Evolutionary conservation across 2,888 invertebrate genomes (phyloP), one percentile per base, ranked within the genome.

Genomic region (Pseudolycoriella hygida): DNA sequence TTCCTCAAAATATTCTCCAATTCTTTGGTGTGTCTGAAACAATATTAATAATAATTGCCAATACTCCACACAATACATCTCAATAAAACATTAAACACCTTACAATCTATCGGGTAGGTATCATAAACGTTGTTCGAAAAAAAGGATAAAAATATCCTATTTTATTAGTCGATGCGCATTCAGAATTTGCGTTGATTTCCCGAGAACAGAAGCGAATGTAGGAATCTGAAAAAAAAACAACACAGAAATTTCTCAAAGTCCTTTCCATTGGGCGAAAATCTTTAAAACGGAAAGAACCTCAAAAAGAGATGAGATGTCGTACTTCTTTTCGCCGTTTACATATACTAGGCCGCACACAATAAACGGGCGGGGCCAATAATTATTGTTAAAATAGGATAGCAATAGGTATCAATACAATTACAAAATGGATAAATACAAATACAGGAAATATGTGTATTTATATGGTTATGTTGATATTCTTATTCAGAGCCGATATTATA

Each of bases 351-450:
- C 25, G 25, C 46, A 46, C 25, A 25, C 42, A 46, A 39, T 43
- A 43, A 46, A 46, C 38, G 42, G 46, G 46, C 46, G 46, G 42
- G 39, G 46, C 46, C 42, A 43, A 46, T 46, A 42, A 46, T 46
- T 41, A 40, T 45, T 45, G 42, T 46, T 32, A 43, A 46, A 46
- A 42, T 46, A 39, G 46, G 46, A 46, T 46, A 46, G 46, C 42
- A 39, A 46, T 46, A 46, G 42, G 25, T 46, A 46, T 42, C 42
- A 42, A 46, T 42, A 42, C 40, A 45, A 40, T 40, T 45, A 45
- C 40, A 45, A 45, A 45, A 39, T 45, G 40, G 18, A 30, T 45
- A 31, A 39, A 45, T 40, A 45, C 45, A 45, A 40, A 19, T 41
- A 42, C 42, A 42, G 32, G 30, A 42, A 32, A 42, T 31, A 31